phyloP scores from a whole-genome alignment of 2,113 vertebrate species.

The Hippopotamus amphibius region DNA sequence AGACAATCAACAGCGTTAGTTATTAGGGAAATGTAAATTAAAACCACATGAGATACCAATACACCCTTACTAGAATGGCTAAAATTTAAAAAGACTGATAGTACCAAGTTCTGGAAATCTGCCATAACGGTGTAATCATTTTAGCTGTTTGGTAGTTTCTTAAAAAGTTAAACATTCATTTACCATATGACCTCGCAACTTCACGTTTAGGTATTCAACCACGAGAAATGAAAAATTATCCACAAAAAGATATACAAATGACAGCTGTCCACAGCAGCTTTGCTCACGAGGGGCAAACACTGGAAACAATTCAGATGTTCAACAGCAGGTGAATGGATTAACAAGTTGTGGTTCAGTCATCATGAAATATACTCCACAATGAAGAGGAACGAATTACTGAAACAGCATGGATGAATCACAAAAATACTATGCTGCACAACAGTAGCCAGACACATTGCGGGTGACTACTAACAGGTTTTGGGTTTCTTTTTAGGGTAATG shows the following conservation, averaged over 20 bases:
- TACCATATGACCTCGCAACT: neutral
- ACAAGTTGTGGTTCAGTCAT: neutral
- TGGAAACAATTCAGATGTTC: neutral
- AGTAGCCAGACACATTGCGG: neutral
- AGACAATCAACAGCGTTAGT: neutral
- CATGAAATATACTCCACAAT: neutral
- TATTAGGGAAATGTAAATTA: neutral
- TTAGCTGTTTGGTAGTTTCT: neutral
- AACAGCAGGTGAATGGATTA: neutral
- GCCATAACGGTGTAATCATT: neutral
- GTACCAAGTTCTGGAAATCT: neutral
- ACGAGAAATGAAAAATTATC: neutral
- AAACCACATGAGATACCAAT: neutral
- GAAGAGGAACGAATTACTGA: neutral
- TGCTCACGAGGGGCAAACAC: neutral
- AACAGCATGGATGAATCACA: neutral
- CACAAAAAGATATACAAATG: neutral
- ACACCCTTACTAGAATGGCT: neutral
- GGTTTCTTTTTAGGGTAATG: neutral
- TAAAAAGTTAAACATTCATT: neutral
- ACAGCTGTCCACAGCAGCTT: neutral
- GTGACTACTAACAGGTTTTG: neutral
- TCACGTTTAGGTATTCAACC: neutral
- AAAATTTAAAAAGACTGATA: neutral
- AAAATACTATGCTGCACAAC: neutral